Base-by-base conservation (phyloP, 2,888 invertebrate species). In the Cephonodes hylas region DNA sequence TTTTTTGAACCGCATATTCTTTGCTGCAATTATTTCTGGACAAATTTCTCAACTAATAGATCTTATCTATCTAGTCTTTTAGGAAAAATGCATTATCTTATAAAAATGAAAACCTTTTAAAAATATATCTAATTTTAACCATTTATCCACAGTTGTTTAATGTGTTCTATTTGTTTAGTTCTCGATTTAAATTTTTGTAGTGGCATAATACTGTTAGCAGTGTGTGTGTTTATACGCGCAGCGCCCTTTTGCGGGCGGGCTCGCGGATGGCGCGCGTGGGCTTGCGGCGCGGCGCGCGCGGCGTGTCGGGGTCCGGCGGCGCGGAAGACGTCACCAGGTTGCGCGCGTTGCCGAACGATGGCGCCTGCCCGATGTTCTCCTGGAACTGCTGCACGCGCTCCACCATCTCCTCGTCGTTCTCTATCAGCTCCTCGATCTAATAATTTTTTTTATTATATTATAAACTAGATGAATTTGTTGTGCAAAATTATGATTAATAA, bases 341-440 rank as follows among this genome's bases (percentile, higher is more conserved):
- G 59, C 91, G 87, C 58, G 81, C 65, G 79, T 91, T 91, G 13
- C 89, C 88, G 71, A 86, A 77, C 46, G 80, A 74, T 46, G 81
- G 71, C 76, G 84, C 80, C 60, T 77, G 65, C 0, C 86, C 87
- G 67, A 88, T 87, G 22, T 79, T 86, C 72, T 84, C 80, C 60
- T 89, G 88, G 81, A 91, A 91, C 61, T 80, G 79, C 23, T 77
- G 81, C 44, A 93, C 79, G 44, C 85, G 83, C 64, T 79, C 79
- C 65, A 91, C 80, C 3, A 92, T 70, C 66, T 90, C 90, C 62
- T 86, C 86, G 76, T 92, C 89, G 72, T 83, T 85, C 46, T 91
- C 86, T 34, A 91, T 84, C 1, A 91, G 66, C 70, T 91, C 92
- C 65, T 87, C 86, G 69, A 93, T 90, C 93, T 93, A 80, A 7